Evolutionary conservation across 2,888 invertebrate genomes (phyloP).

Genomic region (Euclidia mi): DNA sequence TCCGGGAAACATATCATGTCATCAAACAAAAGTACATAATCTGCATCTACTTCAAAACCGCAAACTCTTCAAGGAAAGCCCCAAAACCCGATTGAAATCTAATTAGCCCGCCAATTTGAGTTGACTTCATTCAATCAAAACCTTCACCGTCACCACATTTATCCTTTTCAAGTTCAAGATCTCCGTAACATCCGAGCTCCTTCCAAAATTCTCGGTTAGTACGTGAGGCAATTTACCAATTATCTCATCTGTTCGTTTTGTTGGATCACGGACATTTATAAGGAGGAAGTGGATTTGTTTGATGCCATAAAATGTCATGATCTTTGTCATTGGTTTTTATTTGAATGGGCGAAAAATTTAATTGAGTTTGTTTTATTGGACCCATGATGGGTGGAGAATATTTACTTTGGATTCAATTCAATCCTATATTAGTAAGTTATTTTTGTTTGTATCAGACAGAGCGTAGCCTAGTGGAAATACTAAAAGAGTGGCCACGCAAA

Average conservation of each 20-base stretch:
- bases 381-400: no score
- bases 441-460: no score
- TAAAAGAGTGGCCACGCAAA: no score
- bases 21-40: no score
- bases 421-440: no score
- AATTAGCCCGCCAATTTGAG: conserved; percentile 27
- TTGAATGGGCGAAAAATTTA: not conserved
- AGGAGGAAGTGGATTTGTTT: conserved; percentile 23
- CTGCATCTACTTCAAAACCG: conserved; percentile 5
- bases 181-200: conserved; percentile 22
- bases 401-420: no score
- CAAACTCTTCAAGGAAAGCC: not conserved
- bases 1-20: no score
- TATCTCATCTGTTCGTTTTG: conserved; percentile 30
- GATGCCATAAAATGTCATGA: conserved; percentile 21
- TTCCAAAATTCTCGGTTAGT: conserved; percentile 27
- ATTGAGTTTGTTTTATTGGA: not conserved
- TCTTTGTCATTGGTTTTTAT: not conserved
- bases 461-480: no score
- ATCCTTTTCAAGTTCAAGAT: conserved; percentile 40
- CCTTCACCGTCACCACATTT: conserved; percentile 35
- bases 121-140: conserved; percentile 27
- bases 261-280: conserved; percentile 43
- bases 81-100: conserved; percentile 11
- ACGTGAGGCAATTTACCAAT: conserved; percentile 55